Percentiles rank a stretch among this genome's conserved stretches.
Conservation (phyloP, 2,888 invertebrate genomes). For the Branchinecta sandiegonensis region DNA sequence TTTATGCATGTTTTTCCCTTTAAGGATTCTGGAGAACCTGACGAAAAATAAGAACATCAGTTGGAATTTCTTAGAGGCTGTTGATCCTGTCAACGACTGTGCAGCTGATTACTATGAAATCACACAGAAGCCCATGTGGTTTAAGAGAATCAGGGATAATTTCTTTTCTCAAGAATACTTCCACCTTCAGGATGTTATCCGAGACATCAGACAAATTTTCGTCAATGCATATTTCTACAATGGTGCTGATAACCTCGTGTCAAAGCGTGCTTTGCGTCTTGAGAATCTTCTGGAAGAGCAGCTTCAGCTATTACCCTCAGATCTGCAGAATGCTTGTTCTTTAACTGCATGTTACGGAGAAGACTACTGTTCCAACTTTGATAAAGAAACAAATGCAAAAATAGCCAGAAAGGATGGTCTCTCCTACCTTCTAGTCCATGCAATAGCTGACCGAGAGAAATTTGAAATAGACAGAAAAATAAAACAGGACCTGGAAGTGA, state of each 20-base stretch:
- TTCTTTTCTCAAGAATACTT: background rate
- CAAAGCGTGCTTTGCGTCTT: background rate
- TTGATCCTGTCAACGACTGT: background rate
- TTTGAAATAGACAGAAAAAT: background rate
- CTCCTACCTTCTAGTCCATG: background rate
- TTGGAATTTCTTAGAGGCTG: background rate
- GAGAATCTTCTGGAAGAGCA: slow-evolving; percentile 10
- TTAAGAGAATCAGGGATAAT: background rate
- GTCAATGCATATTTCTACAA: background rate
- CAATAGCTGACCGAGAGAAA: background rate
- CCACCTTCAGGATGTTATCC: background rate
- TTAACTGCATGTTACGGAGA: slow-evolving; percentile 7
- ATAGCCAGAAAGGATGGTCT: background rate
- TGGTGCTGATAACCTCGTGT: background rate
- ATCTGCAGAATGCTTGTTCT: background rate
- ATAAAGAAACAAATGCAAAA: background rate
- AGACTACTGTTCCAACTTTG: background rate
- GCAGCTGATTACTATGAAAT: slow-evolving; percentile 12
- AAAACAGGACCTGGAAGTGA: background rate
- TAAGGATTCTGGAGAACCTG: background rate
- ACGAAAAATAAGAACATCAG: slow-evolving; percentile 6
- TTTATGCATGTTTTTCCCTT: background rate
- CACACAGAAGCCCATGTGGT: slow-evolving; percentile 9
- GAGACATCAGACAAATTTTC: background rate
- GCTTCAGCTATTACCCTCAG: background rate